Evolutionary conservation across 2,888 invertebrate genomes (phyloP).

Genomic region (Chymomyza caudatula): DNA sequence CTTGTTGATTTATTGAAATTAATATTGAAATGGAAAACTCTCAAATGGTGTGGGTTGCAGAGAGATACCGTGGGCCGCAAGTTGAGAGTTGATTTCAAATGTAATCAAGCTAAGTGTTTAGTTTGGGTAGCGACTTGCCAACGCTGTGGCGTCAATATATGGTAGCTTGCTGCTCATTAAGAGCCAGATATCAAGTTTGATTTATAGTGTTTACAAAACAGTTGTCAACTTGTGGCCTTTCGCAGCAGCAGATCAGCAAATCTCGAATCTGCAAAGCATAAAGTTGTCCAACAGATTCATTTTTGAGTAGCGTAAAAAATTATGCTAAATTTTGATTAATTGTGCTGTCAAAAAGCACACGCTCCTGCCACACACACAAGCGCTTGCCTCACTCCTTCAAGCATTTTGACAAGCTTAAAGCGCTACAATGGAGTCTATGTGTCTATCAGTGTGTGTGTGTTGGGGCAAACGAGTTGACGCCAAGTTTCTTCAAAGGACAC

Average conservation of each 20-base stretch:
- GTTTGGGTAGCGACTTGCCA: not conserved
- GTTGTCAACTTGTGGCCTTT: slow-evolving; percentile 39
- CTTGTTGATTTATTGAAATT: slow-evolving; percentile 67
- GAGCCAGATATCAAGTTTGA: too few relatives aligned
- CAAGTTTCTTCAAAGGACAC: slow-evolving; percentile 23
- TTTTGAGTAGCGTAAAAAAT: slow-evolving; percentile 49
- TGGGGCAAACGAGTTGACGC: slow-evolving; percentile 46
- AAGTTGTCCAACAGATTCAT: slow-evolving; percentile 41
- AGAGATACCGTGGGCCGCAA: not conserved
- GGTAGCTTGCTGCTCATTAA: not conserved
- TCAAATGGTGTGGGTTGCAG: not conserved
- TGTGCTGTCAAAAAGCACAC: slow-evolving; percentile 47
- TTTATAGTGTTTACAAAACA: slow-evolving; percentile 1
- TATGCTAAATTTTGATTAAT: slow-evolving; percentile 70
- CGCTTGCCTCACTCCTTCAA: not conserved
- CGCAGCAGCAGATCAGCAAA: slow-evolving; percentile 11
- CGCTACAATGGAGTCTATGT: not conserved
- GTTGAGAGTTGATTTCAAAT: not conserved
- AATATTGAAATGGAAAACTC: slow-evolving; percentile 39
- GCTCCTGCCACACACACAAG: slow-evolving; percentile 22
- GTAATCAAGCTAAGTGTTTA: slow-evolving; percentile 54
- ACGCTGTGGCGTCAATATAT: too few relatives aligned
- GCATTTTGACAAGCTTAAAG: not conserved
- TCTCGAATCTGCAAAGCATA: slow-evolving; percentile 34
- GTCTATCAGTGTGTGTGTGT: not conserved